A percentile compares a stretch with the other conserved stretches of the same genome.
Evolutionary conservation across 2,113 vertebrate genomes (phyloP).

Genomic region (Brienomyrus brachyistius): DNA sequence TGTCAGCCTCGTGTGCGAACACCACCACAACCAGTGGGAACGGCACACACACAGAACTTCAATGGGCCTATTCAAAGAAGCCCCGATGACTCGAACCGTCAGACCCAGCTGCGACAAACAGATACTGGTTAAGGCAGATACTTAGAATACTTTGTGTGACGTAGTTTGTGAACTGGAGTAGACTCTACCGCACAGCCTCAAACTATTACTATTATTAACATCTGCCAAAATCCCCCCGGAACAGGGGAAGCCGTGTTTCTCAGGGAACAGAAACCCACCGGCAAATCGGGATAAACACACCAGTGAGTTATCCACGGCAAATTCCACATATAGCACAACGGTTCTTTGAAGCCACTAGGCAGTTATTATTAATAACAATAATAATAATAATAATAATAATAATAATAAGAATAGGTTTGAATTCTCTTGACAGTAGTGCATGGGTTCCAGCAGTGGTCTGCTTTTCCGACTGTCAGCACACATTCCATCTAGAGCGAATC

Average conservation of each 20-base stretch:
- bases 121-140: not conserved
- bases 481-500: constrained; percentile 30
- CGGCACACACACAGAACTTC: not conserved
- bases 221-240: not conserved
- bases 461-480: not conserved
- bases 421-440: constrained; percentile 20
- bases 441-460: constrained; percentile 8
- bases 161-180: not conserved
- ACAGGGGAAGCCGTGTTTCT: not conserved
- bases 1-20: not conserved
- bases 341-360: not conserved
- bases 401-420: not conserved
- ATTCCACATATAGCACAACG: not conserved
- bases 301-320: constrained; percentile 9
- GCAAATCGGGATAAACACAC: not conserved
- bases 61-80: not conserved
- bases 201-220: not conserved
- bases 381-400: not conserved
- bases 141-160: not conserved
- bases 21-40: not conserved
- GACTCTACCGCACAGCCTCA: not conserved
- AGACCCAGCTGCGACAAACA: not conserved
- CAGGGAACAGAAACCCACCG: not conserved
- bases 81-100: not conserved
- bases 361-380: not conserved